Evolutionary conservation across 2,113 vertebrate genomes (phyloP).

Genomic region (Eubucco bourcierii): DNA sequence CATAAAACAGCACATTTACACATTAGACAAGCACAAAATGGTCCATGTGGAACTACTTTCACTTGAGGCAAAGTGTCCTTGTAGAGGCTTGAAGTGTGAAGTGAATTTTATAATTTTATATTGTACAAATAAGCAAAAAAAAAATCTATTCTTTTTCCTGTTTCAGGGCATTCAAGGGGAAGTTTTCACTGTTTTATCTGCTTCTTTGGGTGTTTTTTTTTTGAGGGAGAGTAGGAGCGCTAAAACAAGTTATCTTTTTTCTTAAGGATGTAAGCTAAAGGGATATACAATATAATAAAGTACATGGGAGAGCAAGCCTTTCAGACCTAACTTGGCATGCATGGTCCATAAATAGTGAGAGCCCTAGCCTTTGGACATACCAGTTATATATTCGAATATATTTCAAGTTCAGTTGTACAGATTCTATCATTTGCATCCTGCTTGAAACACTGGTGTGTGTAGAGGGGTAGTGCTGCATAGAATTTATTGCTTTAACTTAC

Average conservation of each 20-base stretch:
- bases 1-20: constrained; percentile 56
- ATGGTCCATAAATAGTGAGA: neutral
- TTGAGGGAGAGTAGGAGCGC: neutral
- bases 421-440: neutral
- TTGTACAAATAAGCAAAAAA: constrained; percentile 28
- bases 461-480: neutral
- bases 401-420: neutral
- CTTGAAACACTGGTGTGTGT: neutral
- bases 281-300: neutral
- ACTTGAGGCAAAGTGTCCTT: constrained; percentile 52
- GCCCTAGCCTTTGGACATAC: neutral
- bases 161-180: neutral
- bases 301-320: neutral
- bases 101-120: constrained; percentile 47
- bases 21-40: constrained; percentile 61
- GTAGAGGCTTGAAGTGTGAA: constrained; percentile 34
- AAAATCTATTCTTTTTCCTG: constrained; percentile 6
- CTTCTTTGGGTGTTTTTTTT: neutral
- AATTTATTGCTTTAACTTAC: neutral
- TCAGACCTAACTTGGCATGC: neutral
- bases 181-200: neutral
- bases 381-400: neutral
- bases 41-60: constrained; percentile 49
- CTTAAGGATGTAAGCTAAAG: neutral
- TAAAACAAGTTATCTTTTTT: neutral